These are phyloP conservation scores for Hestina assimilis DNA, from an alignment of 1,140 invertebrate species.

Conservation along the genomic window DNA sequence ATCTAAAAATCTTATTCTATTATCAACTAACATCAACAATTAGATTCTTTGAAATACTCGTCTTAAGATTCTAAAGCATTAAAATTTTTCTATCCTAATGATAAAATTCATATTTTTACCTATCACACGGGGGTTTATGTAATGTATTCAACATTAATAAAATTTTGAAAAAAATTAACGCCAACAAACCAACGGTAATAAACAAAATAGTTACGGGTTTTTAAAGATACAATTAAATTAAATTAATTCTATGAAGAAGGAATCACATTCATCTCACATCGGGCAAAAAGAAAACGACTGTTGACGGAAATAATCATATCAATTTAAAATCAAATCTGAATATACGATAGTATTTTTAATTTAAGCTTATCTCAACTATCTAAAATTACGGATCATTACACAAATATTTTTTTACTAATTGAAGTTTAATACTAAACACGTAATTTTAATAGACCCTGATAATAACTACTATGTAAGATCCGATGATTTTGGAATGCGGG, in stretches of 20 bases:
- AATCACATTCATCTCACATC: no score
- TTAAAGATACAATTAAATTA: neutral
- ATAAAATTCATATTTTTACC: constrained; percentile 15
- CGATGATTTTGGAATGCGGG: constrained; percentile 12
- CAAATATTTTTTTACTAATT: constrained; percentile 39
- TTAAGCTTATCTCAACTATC: constrained; percentile 6
- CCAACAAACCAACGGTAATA: no score
- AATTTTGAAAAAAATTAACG: neutral
- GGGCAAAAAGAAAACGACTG: neutral
- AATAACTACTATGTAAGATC: constrained; percentile 49
- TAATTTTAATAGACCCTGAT: constrained; percentile 64
- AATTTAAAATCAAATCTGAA: neutral
- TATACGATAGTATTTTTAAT: neutral
- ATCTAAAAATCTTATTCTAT: neutral
- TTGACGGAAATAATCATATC: neutral
- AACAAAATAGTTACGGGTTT: no score
- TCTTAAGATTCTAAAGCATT: constrained; percentile 18
- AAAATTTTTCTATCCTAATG: constrained; percentile 19
- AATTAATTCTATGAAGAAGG: no score
- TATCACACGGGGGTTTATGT: constrained; percentile 15
- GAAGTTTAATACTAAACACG: constrained; percentile 47
- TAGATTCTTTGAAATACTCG: constrained; percentile 16
- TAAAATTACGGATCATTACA: constrained; percentile 15
- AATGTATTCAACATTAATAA: neutral
- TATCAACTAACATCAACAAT: constrained; percentile 20